phyloP scores from a whole-genome alignment of 2,888 invertebrate species.

The Neuroscelio doddi region DNA sequence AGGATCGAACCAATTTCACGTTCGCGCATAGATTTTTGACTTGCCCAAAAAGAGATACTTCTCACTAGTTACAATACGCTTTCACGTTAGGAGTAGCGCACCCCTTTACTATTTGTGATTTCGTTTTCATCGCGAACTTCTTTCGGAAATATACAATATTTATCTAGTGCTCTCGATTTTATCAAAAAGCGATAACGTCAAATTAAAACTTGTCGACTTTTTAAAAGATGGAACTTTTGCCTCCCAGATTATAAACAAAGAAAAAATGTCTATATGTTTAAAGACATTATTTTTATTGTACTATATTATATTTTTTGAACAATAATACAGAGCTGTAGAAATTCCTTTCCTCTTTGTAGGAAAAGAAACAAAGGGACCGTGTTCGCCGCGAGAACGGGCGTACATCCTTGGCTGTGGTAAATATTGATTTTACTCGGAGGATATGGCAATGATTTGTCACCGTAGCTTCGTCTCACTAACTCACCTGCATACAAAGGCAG shows the following conservation, averaged over 20 bases:
- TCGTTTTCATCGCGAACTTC: constrained; percentile 10
- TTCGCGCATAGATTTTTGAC: constrained; percentile 2
- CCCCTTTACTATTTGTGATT: constrained; percentile 9
- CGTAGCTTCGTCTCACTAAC: constrained; percentile 44
- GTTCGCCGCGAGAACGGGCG: constrained; percentile 21
- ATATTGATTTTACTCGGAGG: constrained; percentile 68
- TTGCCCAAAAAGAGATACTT: constrained; percentile 9
- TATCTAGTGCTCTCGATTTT: constrained; percentile 8
- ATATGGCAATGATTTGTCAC: constrained; percentile 68
- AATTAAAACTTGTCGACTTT: too few relatives aligned
- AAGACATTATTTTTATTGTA: too few relatives aligned
- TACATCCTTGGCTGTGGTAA: constrained; percentile 58
- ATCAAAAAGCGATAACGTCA: too few relatives aligned
- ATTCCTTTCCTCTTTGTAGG: background rate
- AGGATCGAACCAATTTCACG: constrained; percentile 16
- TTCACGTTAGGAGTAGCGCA: constrained; percentile 7
- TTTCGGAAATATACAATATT: background rate
- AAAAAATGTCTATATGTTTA: too few relatives aligned
- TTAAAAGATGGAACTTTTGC: too few relatives aligned
- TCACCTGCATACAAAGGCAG: constrained; percentile 43
- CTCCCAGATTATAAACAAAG: too few relatives aligned
- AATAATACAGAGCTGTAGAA: constrained; percentile 8
- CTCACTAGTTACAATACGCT: background rate
- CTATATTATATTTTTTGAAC: too few relatives aligned
- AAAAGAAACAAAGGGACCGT: constrained; percentile 15